Evolutionary conservation across 2,797 vertebrate genomes (phyloP).

Genomic region (Oreochromis mossambicus): DNA sequence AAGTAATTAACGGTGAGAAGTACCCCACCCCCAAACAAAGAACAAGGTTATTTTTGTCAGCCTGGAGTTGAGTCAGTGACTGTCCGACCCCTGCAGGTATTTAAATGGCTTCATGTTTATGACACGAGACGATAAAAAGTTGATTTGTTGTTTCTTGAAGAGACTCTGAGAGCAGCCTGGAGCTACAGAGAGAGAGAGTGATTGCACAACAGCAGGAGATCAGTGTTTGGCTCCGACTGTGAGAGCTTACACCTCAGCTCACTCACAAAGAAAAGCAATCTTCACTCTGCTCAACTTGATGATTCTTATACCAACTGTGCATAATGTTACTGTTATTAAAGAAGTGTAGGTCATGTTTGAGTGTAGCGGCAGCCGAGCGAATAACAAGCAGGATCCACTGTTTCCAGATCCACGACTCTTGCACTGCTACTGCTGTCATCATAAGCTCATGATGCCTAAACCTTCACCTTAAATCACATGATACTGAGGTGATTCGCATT

Average conservation of each 20-base stretch:
- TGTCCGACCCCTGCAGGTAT: neutral
- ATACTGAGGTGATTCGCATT: neutral
- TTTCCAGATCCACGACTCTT: neutral
- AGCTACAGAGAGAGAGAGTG: neutral
- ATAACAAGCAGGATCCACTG: neutral
- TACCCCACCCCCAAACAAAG: neutral
- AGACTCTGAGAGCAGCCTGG: neutral
- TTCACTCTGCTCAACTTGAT: neutral
- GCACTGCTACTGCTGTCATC: rapidly evolving
- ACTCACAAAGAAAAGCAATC: neutral
- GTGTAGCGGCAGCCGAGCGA: neutral
- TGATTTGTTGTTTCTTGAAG: neutral
- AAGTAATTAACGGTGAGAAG: neutral
- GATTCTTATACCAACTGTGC: neutral
- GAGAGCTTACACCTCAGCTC: neutral
- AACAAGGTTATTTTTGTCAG: neutral
- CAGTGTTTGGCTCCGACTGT: neutral
- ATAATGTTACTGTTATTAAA: neutral
- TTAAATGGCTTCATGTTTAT: neutral
- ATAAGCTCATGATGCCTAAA: neutral
- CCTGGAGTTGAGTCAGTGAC: neutral
- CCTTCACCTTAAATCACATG: neutral
- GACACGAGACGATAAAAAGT: neutral
- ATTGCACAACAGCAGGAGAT: conserved; percentile 11
- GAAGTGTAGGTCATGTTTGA: neutral